Conservation (phyloP, 1,140 invertebrate species). For the Glossosoma conforme region DNA sequence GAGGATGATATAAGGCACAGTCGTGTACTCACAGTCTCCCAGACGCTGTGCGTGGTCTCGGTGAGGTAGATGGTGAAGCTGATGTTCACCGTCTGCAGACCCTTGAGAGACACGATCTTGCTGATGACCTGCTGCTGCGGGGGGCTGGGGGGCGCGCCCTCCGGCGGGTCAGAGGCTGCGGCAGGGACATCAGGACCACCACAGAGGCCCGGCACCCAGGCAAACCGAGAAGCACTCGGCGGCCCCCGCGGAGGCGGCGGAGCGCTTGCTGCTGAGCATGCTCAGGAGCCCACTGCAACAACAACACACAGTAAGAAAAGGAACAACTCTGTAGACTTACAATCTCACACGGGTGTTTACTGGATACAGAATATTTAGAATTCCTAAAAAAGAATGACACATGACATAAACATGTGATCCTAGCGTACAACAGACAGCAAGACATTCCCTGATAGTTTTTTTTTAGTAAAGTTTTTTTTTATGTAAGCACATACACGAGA, state of each 20-base stretch:
- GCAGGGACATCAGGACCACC: conserved; percentile 67
- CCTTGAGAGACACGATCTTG: conserved; percentile 54
- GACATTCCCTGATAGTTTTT: background rate
- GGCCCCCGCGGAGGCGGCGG: conserved; percentile 52
- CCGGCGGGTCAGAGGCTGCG: conserved; percentile 53
- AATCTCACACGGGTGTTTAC: background rate
- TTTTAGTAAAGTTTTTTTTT: background rate
- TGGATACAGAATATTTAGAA: background rate
- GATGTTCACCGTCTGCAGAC: conserved; percentile 61
- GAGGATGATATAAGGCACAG: too few relatives aligned
- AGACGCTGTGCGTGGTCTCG: conserved; percentile 67
- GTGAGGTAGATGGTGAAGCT: conserved; percentile 75
- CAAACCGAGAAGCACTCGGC: conserved; percentile 52
- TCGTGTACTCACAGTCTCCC: conserved; percentile 67
- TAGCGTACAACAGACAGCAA: background rate
- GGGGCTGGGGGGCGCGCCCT: conserved; percentile 48
- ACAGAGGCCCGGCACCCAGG: conserved; percentile 97
- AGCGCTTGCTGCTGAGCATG: conserved; percentile 49
- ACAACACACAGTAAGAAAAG: conserved; percentile 3
- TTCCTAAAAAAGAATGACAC: background rate
- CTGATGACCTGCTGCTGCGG: conserved; percentile 37
- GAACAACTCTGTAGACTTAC: background rate
- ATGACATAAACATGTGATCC: background rate
- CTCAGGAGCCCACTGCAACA: conserved; percentile 20
- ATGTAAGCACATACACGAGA: too few relatives aligned